Evolutionary conservation across 2,113 vertebrate genomes (phyloP).

Genomic region (Azemiops feae): DNA sequence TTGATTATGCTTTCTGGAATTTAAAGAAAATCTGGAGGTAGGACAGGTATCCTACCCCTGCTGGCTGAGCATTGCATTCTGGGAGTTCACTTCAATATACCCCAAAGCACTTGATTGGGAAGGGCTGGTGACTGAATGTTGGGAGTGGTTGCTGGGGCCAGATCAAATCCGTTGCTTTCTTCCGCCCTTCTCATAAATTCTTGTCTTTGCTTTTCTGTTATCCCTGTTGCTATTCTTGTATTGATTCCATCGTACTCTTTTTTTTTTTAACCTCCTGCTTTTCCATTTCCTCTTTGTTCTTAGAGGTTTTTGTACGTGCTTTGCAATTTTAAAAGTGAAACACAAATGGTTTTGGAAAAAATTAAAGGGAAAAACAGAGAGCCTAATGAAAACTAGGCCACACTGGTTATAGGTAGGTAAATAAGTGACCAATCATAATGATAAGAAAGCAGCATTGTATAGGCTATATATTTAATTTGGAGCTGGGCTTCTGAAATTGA

Average conservation of each 20-base stretch:
- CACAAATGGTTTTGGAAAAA: not conserved
- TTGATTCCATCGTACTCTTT: not conserved
- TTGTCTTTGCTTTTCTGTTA: not conserved
- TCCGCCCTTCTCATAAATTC: not conserved
- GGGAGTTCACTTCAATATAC: not conserved
- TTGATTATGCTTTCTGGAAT: not conserved
- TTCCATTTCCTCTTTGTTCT: not conserved
- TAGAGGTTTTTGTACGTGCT: not conserved
- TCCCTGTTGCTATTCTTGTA: not conserved
- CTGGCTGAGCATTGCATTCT: not conserved
- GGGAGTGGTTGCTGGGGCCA: not conserved
- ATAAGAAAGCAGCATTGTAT: not conserved
- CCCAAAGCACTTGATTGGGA: not conserved
- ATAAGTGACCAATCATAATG: not conserved
- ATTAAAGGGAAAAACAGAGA: not conserved
- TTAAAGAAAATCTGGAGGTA: not conserved
- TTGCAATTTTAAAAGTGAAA: not conserved
- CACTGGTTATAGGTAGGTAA: not conserved
- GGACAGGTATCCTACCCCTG: not conserved
- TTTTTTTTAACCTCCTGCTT: not conserved
- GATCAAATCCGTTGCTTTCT: not conserved
- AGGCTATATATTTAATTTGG: not conserved
- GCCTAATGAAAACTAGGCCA: not conserved
- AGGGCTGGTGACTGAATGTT: not conserved
- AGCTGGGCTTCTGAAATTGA: not conserved